phyloP scores from a whole-genome alignment of 2,888 invertebrate species.

The Drosophila subquinaria region DNA sequence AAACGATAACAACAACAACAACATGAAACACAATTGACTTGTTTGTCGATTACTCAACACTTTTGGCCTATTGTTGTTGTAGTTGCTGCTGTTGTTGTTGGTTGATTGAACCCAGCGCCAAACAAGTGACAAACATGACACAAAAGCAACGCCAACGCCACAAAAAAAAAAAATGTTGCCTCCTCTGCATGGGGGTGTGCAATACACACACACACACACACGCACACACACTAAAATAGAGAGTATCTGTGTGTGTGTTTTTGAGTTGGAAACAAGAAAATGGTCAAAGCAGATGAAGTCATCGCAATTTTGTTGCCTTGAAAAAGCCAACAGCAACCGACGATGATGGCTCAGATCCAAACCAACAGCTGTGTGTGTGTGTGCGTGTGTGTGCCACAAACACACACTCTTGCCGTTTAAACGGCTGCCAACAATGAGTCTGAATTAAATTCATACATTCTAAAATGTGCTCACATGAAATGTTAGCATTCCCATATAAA shows the following conservation, averaged over 20 bases:
- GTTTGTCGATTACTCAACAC: constrained; percentile 35
- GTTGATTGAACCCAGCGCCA: constrained; percentile 46
- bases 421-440: constrained; percentile 24
- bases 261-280: constrained; percentile 45
- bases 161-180: constrained; percentile 8
- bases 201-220: constrained; percentile 27
- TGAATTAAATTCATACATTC: constrained; percentile 6
- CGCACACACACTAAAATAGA: constrained; percentile 20
- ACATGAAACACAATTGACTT: constrained; percentile 7
- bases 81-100: constrained; percentile 18
- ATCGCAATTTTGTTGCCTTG: constrained; percentile 64
- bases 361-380: constrained; percentile 23
- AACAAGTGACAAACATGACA: constrained; percentile 35
- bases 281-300: constrained; percentile 69
- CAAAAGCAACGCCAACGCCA: constrained; percentile 42
- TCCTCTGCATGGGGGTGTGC: constrained; percentile 47
- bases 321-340: constrained; percentile 39
- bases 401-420: constrained; percentile 21
- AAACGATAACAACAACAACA: constrained; percentile 3
- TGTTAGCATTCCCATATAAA: constrained; percentile 4
- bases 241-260: constrained; percentile 24
- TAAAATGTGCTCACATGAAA: constrained; percentile 1
- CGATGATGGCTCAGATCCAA: constrained; percentile 45
- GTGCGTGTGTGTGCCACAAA: constrained; percentile 4
- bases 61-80: constrained; percentile 8